Conservation (phyloP, 2,888 invertebrate species). For the Cordilura impudica region DNA sequence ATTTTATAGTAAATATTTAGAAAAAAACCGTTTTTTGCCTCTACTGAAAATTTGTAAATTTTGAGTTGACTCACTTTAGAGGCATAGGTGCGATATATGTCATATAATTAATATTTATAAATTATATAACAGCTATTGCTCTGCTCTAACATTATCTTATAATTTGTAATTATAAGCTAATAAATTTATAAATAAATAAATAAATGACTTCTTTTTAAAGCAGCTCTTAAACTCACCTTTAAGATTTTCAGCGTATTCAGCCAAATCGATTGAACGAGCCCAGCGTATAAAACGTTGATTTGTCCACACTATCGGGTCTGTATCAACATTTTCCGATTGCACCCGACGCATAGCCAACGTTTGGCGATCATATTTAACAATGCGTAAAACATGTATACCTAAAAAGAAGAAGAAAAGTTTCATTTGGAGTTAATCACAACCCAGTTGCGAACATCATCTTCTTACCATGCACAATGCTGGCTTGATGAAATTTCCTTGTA, state of each 20-base stretch:
- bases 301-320: conserved; percentile 97
- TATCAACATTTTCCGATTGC: conserved; percentile 91
- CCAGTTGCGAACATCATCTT: neutral
- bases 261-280: conserved; percentile 95
- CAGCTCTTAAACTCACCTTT: conserved; percentile 82
- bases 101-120: too few relatives aligned
- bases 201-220: neutral
- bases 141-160: too few relatives aligned
- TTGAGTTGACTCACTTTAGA: too few relatives aligned
- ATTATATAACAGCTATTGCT: too few relatives aligned
- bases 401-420: neutral
- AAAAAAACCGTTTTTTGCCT: too few relatives aligned
- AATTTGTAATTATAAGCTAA: too few relatives aligned
- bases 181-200: too few relatives aligned
- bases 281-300: conserved; percentile 96
- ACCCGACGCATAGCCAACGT: conserved; percentile 91
- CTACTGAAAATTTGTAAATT: too few relatives aligned
- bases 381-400: conserved; percentile 90
- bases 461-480: conserved; percentile 92
- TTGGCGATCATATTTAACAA: conserved; percentile 95
- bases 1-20: too few relatives aligned
- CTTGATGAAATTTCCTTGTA: conserved; percentile 95
- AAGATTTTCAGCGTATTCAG: conserved; percentile 94
- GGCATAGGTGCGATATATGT: too few relatives aligned
- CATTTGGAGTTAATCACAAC: neutral